phyloP scores from a whole-genome alignment of 1,140 invertebrate genomes.

The Lasaia peninsularis region DNA sequence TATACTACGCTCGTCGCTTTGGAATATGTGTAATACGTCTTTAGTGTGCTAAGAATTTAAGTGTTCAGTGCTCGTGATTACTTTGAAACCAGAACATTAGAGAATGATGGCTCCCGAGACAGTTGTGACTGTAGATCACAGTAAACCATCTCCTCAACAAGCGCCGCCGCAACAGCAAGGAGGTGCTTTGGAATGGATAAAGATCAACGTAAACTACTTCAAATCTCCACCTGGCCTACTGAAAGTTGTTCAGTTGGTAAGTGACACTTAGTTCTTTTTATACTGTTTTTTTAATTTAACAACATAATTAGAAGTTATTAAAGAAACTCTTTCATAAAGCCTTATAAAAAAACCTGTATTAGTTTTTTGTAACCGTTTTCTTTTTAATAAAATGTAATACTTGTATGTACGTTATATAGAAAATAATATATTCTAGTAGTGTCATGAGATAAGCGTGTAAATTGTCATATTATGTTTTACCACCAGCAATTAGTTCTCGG shows the following conservation, averaged over 20 bases:
- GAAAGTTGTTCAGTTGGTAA: slow-evolving; percentile 80
- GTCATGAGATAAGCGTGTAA: background rate
- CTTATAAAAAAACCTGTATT: too few relatives aligned
- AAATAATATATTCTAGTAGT: background rate
- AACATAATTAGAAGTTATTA: too few relatives aligned
- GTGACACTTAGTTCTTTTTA: too few relatives aligned
- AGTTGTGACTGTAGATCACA: slow-evolving; percentile 80
- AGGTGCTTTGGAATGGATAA: slow-evolving; percentile 76
- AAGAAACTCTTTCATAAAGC: too few relatives aligned
- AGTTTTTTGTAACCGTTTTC: background rate
- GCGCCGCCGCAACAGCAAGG: slow-evolving; percentile 76
- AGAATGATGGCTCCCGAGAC: slow-evolving; percentile 83
- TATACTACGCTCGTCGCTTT: slow-evolving; percentile 48
- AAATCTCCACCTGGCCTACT: slow-evolving; percentile 79
- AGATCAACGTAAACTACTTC: slow-evolving; percentile 80
- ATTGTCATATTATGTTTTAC: slow-evolving; percentile 2
- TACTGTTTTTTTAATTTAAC: too few relatives aligned
- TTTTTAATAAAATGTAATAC: background rate
- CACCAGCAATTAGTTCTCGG: slow-evolving; percentile 3
- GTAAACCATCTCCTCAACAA: slow-evolving; percentile 75
- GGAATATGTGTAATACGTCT: slow-evolving; percentile 57
- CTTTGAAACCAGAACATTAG: slow-evolving; percentile 26
- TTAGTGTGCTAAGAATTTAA: slow-evolving; percentile 53
- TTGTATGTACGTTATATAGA: background rate
- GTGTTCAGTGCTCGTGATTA: slow-evolving; percentile 59